Evolutionary conservation across 2,113 vertebrate genomes (phyloP).

Genomic region (Dicentrarchus labrax): DNA sequence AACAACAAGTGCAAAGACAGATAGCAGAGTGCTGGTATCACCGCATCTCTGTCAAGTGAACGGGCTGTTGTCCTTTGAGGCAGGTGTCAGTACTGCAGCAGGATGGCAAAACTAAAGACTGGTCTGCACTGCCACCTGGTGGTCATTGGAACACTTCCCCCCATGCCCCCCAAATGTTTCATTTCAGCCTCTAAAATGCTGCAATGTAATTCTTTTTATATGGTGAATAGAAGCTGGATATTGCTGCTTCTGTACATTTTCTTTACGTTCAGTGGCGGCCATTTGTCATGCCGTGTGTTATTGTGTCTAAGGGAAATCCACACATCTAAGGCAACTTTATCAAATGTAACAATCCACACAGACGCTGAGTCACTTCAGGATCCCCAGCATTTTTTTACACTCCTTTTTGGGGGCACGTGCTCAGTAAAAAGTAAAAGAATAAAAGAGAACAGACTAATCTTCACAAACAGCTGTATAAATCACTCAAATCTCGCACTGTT

Average conservation of each 20-base stretch:
- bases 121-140: constrained; percentile 71
- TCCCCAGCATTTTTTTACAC: neutral
- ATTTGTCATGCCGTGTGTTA: too few relatives aligned
- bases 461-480: neutral
- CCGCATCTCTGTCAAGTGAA: neutral
- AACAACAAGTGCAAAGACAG: neutral
- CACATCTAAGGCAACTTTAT: neutral
- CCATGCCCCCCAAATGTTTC: neutral
- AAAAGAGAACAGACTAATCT: too few relatives aligned
- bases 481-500: neutral
- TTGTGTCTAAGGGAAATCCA: neutral
- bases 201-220: neutral
- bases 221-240: neutral
- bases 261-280: too few relatives aligned
- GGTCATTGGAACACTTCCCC: constrained; percentile 2
- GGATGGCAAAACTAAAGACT: neutral
- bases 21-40: neutral
- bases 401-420: too few relatives aligned
- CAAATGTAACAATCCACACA: neutral
- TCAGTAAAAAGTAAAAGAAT: too few relatives aligned
- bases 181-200: neutral
- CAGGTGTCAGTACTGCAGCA: neutral
- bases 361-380: neutral
- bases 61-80: neutral
- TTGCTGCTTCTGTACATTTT: too few relatives aligned